Evolutionary conservation across 2,888 invertebrate genomes (phyloP), one percentile per base, ranked within the genome.

Genomic region (Nebria salina): DNA sequence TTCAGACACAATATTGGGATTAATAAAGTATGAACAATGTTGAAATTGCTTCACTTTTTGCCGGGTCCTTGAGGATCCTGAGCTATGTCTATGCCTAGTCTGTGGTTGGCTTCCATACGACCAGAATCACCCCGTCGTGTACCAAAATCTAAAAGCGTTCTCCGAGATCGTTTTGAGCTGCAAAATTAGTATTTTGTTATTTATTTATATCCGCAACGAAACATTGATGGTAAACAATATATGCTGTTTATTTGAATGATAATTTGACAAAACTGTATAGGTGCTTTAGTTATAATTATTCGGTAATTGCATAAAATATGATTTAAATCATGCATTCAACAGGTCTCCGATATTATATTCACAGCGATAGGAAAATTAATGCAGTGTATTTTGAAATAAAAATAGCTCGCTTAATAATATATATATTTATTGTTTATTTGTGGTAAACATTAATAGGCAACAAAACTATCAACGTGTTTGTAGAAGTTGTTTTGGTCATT

Each of bases 51-150:
- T 82, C 95, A 93, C 87, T 95, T 93, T 93, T 93, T 92, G 85
- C 96, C 95, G 1, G 96, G 96, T 20, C 96, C 96, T 2, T 94
- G 94, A n/a, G 96, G 95, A 89, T 92, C 95, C 89, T 95, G 95
- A 84, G 96, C 96, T 0, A 95, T 94, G 66, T 95, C 94, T 76
- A 95, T 88, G 5, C 95, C 96, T 93, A 96, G 94, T 86, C 96
- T 92, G 87, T 96, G 95, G 89, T 96, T 95, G 85, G 96, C 96
- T 84, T 95, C 95, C 85, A 95, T 93, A 74, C 95, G 93, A 0
- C 96, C 96, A 73, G 96, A 95, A 89, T 94, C 95, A 54, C 96
- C 96, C 70, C 96, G 93, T 86, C 92, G 93, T 81, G 96, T 90
- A 0, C 96, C 96, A 84, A 96, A 91, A 87, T 96, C 96, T 42